Conservation (phyloP, 2,888 invertebrate species). For the Invenusta paracnida region DNA sequence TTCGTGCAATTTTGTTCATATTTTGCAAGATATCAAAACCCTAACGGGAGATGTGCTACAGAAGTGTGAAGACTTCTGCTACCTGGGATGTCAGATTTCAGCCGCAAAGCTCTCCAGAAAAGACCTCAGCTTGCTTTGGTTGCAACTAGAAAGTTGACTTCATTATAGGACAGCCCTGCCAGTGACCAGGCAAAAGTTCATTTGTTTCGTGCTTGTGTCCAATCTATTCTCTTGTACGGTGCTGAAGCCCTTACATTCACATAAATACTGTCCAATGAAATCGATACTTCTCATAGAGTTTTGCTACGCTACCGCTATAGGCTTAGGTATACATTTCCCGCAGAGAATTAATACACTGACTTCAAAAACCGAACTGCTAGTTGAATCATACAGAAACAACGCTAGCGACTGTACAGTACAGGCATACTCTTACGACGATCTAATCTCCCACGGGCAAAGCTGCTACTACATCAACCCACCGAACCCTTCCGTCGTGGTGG, state of each 20-base stretch:
- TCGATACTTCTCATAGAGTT: background rate
- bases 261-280: background rate
- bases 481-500: background rate
- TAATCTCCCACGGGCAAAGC: constrained; percentile 41
- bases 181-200: background rate
- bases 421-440: constrained; percentile 71
- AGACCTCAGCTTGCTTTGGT: constrained; percentile 4
- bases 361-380: constrained; percentile 73
- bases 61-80: background rate
- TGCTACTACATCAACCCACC: background rate
- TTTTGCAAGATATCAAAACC: too few species aligned
- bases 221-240: background rate
- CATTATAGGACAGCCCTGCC: background rate
- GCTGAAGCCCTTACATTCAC: background rate
- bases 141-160: background rate
- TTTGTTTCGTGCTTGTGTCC: background rate
- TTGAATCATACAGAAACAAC: constrained; percentile 66
- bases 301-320: constrained; percentile 65
- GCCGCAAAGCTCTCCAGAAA: background rate
- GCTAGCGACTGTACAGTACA: constrained; percentile 15
- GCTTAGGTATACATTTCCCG: constrained; percentile 73
- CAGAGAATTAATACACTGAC: constrained; percentile 81
- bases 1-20: background rate
- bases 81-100: background rate
- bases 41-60: background rate